phyloP scores from a whole-genome alignment of 2,888 invertebrate genomes.

The Dolichomitus sp. region DNA sequence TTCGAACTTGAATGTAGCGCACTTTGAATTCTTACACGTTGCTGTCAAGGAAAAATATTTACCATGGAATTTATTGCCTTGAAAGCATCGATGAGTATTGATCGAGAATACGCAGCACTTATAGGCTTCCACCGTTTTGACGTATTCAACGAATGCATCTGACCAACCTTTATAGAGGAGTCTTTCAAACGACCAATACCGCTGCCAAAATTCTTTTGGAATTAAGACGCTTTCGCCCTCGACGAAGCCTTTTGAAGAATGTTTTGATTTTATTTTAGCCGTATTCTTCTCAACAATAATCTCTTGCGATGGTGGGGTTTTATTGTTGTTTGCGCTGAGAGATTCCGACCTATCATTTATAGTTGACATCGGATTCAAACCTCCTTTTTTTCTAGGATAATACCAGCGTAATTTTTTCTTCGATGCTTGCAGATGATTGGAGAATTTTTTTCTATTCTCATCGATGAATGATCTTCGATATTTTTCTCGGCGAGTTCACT shows the following conservation, averaged over 20 bases:
- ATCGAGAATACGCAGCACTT: conserved; percentile 15
- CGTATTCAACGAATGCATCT: conserved; percentile 1
- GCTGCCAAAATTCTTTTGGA: conserved; percentile 26
- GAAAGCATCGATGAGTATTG: conserved; percentile 10
- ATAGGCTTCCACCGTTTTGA: not conserved
- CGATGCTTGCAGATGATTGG: too few relatives aligned
- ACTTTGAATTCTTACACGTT: conserved; percentile 27
- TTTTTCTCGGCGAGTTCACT: too few relatives aligned
- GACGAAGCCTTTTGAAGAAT: not conserved
- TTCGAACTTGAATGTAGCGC: conserved; percentile 18
- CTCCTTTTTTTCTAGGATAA: too few relatives aligned
- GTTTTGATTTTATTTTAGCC: conserved; percentile 27
- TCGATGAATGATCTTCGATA: too few relatives aligned
- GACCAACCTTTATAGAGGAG: conserved; percentile 9
- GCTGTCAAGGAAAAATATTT: conserved; percentile 25
- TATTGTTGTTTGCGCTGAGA: too few relatives aligned
- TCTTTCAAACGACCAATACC: conserved; percentile 10
- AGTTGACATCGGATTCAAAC: too few relatives aligned
- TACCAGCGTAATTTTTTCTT: too few relatives aligned
- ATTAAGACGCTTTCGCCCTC: not conserved
- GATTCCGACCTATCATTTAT: too few relatives aligned
- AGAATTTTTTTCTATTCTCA: too few relatives aligned
- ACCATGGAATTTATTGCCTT: not conserved
- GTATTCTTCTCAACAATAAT: too few relatives aligned
- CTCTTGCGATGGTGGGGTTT: too few relatives aligned